These are phyloP conservation scores for Tursiops truncatus DNA, from an alignment of 2,113 vertebrate genomes.

Conservation along the genomic window DNA sequence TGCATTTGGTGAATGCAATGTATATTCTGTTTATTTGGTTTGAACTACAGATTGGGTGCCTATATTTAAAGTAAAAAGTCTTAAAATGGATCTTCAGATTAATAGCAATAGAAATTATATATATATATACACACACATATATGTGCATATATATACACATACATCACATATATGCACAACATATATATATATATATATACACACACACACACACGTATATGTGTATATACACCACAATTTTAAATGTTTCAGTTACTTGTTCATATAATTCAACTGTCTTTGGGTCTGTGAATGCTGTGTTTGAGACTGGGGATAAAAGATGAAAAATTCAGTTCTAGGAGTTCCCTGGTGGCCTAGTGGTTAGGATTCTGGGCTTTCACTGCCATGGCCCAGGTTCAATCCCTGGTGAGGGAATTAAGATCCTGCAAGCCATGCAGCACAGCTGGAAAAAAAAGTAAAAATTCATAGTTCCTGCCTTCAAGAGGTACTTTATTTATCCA, in stretches of 20 bases:
- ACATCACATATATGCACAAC: background rate
- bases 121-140: background rate
- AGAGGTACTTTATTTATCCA: background rate
- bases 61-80: background rate
- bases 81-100: background rate
- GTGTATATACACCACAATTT: background rate
- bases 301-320: background rate
- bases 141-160: background rate
- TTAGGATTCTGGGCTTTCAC: background rate
- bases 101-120: background rate
- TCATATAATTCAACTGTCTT: slow-evolving; percentile 2
- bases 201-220: background rate
- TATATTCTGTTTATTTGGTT: slow-evolving; percentile 3
- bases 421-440: background rate
- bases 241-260: slow-evolving; percentile 10
- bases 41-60: background rate
- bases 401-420: background rate
- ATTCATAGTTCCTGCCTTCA: background rate
- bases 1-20: background rate
- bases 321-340: background rate
- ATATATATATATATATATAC: background rate
- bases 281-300: background rate
- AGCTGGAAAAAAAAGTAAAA: background rate
- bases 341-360: background rate
- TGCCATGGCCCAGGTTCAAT: background rate